Conservation (phyloP, 2,888 invertebrate genomes). For the Odontomyia ornata region DNA sequence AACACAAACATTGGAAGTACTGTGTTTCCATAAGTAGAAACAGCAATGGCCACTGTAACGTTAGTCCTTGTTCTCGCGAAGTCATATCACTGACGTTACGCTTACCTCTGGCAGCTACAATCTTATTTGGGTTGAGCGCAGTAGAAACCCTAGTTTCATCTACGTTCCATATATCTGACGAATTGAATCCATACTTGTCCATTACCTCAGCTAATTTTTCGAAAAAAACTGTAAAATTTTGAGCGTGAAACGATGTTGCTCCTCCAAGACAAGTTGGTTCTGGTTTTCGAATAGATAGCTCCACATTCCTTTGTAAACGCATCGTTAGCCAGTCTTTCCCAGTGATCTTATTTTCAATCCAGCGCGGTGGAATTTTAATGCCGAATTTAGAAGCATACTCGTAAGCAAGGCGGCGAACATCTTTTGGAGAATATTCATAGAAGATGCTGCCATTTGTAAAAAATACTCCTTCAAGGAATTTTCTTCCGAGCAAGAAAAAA, state of each 20-base stretch:
- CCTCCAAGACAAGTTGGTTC: not conserved
- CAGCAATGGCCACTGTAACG: not conserved
- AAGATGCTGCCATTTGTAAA: not conserved
- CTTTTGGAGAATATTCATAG: not conserved
- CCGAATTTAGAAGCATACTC: not conserved
- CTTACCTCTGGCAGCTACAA: not conserved
- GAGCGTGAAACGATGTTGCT: not conserved
- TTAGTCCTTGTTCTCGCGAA: not conserved
- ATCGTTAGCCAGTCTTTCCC: not conserved
- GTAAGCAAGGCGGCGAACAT: not conserved
- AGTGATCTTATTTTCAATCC: not conserved
- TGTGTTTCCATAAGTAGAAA: not conserved
- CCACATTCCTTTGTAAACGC: not conserved
- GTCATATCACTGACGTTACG: not conserved
- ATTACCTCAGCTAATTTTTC: too few relatives aligned
- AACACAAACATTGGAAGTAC: not conserved
- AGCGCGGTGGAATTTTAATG: not conserved
- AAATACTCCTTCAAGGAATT: not conserved
- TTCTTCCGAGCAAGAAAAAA: too few relatives aligned
- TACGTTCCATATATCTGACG: not conserved
- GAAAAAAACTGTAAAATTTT: not conserved
- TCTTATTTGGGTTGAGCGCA: not conserved
- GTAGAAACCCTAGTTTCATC: not conserved
- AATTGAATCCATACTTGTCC: not conserved
- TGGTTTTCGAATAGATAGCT: not conserved